Evolutionary conservation across 2,113 vertebrate species (phyloP).

Genomic region (Pelodiscus sinensis): DNA sequence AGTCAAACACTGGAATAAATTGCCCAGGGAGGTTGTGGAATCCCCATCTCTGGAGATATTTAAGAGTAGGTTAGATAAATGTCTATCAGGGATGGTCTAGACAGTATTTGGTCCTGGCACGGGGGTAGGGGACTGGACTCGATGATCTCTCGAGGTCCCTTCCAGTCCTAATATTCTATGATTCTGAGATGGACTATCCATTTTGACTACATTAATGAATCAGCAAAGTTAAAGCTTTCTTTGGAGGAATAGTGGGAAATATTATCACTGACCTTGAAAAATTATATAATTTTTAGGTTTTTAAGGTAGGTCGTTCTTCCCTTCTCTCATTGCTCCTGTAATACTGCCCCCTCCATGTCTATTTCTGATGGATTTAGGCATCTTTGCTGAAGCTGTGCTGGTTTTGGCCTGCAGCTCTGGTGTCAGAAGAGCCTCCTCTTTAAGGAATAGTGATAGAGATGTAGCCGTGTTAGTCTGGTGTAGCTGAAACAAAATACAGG

Average conservation of each 20-base stretch:
- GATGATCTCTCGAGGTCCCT: no score
- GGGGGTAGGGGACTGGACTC: no score
- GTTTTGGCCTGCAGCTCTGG: not conserved
- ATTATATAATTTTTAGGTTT: not conserved
- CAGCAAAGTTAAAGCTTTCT: not conserved
- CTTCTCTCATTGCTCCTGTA: not conserved
- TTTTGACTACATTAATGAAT: not conserved
- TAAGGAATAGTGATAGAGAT: no score
- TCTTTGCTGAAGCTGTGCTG: not conserved
- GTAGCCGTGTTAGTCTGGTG: no score
- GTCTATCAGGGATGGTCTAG: no score
- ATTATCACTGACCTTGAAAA: not conserved
- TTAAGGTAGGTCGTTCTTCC: not conserved
- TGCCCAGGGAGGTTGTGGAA: no score
- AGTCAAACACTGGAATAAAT: no score
- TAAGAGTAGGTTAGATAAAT: no score
- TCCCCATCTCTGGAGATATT: no score
- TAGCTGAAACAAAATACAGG: no score
- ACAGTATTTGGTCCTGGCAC: no score
- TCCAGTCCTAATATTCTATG: no score
- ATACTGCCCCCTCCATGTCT: not conserved
- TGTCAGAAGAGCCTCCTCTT: not conserved
- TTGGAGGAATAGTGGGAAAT: not conserved
- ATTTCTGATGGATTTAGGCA: not conserved
- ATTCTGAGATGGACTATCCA: not conserved